phyloP scores from a whole-genome alignment of 2,888 invertebrate species.

The Corbicula japonica region DNA sequence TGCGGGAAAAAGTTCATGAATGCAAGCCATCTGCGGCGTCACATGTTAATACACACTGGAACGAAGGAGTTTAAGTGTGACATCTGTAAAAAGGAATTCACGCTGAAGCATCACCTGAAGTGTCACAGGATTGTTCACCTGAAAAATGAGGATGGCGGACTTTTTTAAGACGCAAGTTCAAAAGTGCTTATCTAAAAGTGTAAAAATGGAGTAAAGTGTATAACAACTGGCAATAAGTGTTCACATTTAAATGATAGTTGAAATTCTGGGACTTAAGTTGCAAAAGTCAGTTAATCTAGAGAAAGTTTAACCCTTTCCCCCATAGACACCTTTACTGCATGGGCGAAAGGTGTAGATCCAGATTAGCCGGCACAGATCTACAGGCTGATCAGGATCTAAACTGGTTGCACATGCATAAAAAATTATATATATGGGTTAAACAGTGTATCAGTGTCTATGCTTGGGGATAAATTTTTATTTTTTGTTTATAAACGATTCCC shows the following conservation, averaged over 20 bases:
- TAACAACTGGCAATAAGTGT: slow-evolving; percentile 1
- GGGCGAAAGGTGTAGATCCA: no score
- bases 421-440: not conserved
- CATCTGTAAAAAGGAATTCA: not conserved
- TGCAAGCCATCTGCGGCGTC: not conserved
- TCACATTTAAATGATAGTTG: not conserved
- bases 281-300: not conserved
- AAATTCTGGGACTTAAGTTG: not conserved
- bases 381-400: no score
- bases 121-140: slow-evolving; percentile 8
- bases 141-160: slow-evolving; percentile 2
- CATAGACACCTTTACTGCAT: no score
- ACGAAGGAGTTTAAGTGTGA: slow-evolving; percentile 1
- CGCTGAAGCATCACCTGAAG: slow-evolving; percentile 15
- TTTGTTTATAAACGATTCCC: no score
- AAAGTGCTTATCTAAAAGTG: no score
- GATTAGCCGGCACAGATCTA: no score
- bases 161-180: no score
- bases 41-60: slow-evolving; percentile 12
- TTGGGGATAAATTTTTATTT: not conserved
- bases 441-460: not conserved
- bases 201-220: slow-evolving; percentile 12
- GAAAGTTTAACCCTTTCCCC: no score
- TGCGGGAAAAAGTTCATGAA: slow-evolving; percentile 1
- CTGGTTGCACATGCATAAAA: no score